Evolutionary conservation across 2,888 invertebrate genomes (phyloP).

Genomic region (Melanargia galathea): DNA sequence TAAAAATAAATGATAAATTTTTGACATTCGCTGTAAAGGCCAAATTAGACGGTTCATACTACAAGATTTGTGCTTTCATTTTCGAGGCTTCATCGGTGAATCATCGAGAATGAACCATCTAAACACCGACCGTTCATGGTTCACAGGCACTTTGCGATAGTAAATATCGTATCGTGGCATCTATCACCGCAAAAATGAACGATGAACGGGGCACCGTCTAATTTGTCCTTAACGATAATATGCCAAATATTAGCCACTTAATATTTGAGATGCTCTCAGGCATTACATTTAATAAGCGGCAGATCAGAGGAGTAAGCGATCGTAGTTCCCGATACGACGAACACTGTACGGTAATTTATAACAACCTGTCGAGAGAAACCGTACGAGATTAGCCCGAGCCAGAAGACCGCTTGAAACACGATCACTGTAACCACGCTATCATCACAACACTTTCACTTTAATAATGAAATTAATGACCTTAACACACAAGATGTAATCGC

Average conservation of each 20-base stretch:
- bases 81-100: no score
- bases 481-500: conserved; percentile 86
- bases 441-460: conserved; percentile 72
- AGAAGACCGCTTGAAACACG: conserved; percentile 42
- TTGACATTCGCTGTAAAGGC: no score
- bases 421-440: conserved; percentile 48
- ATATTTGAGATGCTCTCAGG: neutral
- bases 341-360: conserved; percentile 28
- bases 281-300: neutral
- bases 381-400: conserved; percentile 44
- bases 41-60: no score
- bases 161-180: no score
- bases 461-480: conserved; percentile 83
- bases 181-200: no score
- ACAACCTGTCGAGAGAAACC: conserved; percentile 45
- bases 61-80: no score
- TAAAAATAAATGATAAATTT: no score
- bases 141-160: no score
- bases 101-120: no score
- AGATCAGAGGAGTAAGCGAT: conserved; percentile 5
- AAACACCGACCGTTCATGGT: no score
- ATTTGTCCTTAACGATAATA: neutral
- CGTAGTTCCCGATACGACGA: conserved; percentile 7
- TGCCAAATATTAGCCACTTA: neutral
- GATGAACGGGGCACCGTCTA: no score